Evolutionary conservation across 2,113 vertebrate species (phyloP), one percentile per base, ranked within the genome.

Genomic region (Hepsetus odoe): DNA sequence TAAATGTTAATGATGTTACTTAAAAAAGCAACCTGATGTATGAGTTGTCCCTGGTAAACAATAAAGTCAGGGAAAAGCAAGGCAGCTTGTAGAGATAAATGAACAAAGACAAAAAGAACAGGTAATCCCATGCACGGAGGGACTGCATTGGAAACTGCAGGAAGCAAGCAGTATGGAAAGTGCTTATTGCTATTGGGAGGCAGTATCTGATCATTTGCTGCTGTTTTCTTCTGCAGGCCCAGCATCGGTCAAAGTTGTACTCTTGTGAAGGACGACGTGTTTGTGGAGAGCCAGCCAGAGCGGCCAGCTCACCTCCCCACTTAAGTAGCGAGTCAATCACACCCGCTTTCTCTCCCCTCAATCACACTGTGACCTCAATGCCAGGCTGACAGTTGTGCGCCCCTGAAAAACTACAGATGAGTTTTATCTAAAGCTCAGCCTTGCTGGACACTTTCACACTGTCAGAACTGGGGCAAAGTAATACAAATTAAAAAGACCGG

Each of bases 251-350:
- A 14, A 32, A 64, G 72, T 70, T 35, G 9, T 86, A 86, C 89
- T 88, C 86, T 90, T 80, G 85, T 90, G 90, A 92, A 91, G 90
- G 90, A 90, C 88, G 59, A 87, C 82, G 87, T 86, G 85, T 87
- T 88, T 89, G 86, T 83, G 84, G 85, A 89, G 86, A 86, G 76
- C 85, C 5, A 81, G 62, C 82, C 87, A 84, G 26, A 79, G 33
- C 0, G 26, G 24, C 22, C 44, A 11, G 33, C 55, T 64, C 77
- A 84, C 88, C 86, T 86, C 83, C 42, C 49, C 30, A 13, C 10
- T 78, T 72, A 88, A 87, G 86, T 85, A 89, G 86, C 83, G 82
- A 86, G 90, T 91, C 90, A 91, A 91, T 92, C 87, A 88, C 86
- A 87, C 87, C 86, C 79, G 28, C 77, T 85, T 89, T 88, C 91